phyloP scores from a whole-genome alignment of 1,140 invertebrate genomes.

The Leptinotarsa undecemlineata region DNA sequence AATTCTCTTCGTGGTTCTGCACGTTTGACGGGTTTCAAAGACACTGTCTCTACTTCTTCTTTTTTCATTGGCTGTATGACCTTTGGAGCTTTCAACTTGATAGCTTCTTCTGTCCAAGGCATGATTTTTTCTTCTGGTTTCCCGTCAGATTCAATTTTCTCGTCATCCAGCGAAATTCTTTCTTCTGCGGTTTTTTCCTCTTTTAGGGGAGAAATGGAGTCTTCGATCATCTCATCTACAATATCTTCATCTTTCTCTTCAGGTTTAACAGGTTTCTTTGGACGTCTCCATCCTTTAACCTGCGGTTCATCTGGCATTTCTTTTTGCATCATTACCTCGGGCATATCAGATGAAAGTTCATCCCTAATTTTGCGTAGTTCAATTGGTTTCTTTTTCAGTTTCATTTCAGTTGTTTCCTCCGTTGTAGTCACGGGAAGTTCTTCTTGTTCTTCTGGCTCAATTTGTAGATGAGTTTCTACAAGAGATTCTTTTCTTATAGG shows the following conservation, averaged over 20 bases:
- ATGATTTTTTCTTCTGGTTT: conserved; percentile 48
- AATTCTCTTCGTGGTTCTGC: not conserved
- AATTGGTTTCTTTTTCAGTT: conserved; percentile 27
- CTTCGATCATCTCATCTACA: conserved; percentile 26
- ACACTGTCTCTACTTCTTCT: conserved; percentile 54
- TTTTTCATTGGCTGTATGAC: conserved; percentile 50
- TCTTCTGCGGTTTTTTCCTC: conserved; percentile 54
- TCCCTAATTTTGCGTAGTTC: not conserved
- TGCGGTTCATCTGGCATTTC: conserved; percentile 4
- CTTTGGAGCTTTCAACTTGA: conserved; percentile 60
- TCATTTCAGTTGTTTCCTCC: not conserved
- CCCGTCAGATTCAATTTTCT: conserved; percentile 45
- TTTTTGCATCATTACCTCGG: conserved; percentile 12
- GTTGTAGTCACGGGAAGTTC: not conserved
- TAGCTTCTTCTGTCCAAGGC: conserved; percentile 36
- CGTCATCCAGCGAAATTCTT: conserved; percentile 37
- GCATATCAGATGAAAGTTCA: conserved; percentile 14
- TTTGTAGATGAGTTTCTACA: conserved; percentile 43
- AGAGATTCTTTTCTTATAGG: not conserved
- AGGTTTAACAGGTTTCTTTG: conserved; percentile 28
- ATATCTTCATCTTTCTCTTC: conserved; percentile 10
- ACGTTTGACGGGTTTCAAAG: conserved; percentile 52
- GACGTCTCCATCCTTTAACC: conserved; percentile 39
- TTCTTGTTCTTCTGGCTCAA: conserved; percentile 39
- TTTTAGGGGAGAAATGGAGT: conserved; percentile 49